Evolutionary conservation across 2,888 invertebrate species (phyloP).

Genomic region (Lasioglossum oenotherae): DNA sequence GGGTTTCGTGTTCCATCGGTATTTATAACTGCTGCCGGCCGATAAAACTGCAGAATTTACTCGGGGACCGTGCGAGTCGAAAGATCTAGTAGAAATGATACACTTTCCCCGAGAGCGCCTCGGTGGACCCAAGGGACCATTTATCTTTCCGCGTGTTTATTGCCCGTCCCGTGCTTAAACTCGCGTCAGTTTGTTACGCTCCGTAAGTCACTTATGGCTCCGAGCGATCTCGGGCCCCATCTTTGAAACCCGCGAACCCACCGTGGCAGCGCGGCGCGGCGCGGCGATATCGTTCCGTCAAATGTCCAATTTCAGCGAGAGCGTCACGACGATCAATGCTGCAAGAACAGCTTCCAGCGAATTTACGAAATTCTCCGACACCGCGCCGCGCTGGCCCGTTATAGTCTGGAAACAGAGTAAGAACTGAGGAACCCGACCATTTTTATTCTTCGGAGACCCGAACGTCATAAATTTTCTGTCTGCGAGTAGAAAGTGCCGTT

Average conservation of each 20-base stretch:
- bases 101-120: constrained; percentile 67
- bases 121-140: constrained; percentile 72
- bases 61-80: constrained; percentile 37
- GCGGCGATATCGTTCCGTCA: constrained; percentile 54
- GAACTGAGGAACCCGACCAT: too few relatives aligned
- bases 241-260: constrained; percentile 29
- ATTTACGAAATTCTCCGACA: neutral
- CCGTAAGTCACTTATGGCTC: constrained; percentile 83
- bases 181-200: constrained; percentile 84
- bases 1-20: neutral
- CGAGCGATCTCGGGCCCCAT: constrained; percentile 61
- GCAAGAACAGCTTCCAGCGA: constrained; percentile 4
- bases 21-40: constrained; percentile 22
- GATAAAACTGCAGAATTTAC: constrained; percentile 38
- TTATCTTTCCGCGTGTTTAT: constrained; percentile 84
- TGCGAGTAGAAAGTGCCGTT: neutral
- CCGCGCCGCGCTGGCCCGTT: too few relatives aligned
- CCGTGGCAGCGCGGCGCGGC: constrained; percentile 9
- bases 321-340: constrained; percentile 38
- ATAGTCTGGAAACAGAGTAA: too few relatives aligned
- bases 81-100: constrained; percentile 67
- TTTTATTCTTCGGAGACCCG: too few relatives aligned
- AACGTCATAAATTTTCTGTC: neutral
- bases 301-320: constrained; percentile 48
- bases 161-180: constrained; percentile 82